Base-by-base conservation (phyloP, 2,888 invertebrate species). In the Lasioglossum calceatum region DNA sequence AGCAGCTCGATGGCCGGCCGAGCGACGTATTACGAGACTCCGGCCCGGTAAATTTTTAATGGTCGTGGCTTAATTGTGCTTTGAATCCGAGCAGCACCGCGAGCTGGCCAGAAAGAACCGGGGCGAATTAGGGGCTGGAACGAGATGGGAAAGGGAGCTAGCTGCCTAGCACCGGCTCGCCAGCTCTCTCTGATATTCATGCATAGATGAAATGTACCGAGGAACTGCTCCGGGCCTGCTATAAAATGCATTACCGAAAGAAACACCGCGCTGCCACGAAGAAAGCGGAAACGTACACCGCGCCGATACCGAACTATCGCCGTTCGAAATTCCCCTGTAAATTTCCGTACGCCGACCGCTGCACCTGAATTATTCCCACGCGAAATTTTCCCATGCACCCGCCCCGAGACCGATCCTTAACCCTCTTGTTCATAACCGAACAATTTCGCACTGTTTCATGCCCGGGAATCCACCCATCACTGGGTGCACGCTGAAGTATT, bases 1-100 rank as follows among this genome's bases (percentile, higher is more conserved):
- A 88, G 84, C 78, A 78, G 82, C 79, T 82, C 82, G 89, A 86
- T 86, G 81, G 75, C 82, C 80, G 78, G 73, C 71, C 81, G 58
- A 80, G 77, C 84, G 84, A 81, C 85, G 77, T 87, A 82, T 88
- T 86, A 88, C 88, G 89, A 90, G 90, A 89, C 89, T 86, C 77
- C 58, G 58, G 36, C 85, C 84, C 84, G 80, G 87, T 93, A 91
- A 92, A 93, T 94, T 93, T 93, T 93, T 94, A 93, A 94, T 92
- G 92, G 91, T 76, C 88, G 80, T 74, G 87, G 92, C 92, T 93
- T 93, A 93, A 94, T 93, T 93, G 92, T 92, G 93, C 92, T 92
- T 93, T 92, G 92, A 92, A 92, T 91, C 87, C 91, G 85, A 75
- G 87, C 87, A 81, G 86, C 79, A 72, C 70, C 78, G 61, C 84